These are phyloP conservation scores for Pterostichus madidus DNA, from an alignment of 2,888 invertebrate species.

Conservation along the genomic window DNA sequence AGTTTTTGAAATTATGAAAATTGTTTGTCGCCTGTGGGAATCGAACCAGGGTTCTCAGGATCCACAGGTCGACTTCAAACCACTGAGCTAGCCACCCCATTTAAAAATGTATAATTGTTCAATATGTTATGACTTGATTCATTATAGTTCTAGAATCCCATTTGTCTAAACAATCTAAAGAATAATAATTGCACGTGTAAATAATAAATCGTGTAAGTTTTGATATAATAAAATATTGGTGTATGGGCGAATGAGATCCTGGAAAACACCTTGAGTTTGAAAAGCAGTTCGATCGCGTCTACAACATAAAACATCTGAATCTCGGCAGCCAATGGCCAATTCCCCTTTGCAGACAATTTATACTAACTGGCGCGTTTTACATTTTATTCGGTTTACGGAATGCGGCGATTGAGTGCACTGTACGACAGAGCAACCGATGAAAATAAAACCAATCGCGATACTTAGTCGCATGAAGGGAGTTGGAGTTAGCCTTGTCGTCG, in stretches of 20 bases:
- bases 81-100: too few relatives aligned
- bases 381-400: conserved; percentile 63
- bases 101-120: too few relatives aligned
- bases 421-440: conserved; percentile 33
- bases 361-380: conserved; percentile 66
- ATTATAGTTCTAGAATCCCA: too few relatives aligned
- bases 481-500: neutral
- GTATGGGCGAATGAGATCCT: neutral
- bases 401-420: conserved; percentile 62
- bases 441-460: conserved; percentile 39
- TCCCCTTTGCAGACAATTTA: conserved; percentile 62
- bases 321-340: conserved; percentile 64
- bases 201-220: too few relatives aligned
- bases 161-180: too few relatives aligned
- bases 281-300: conserved; percentile 52
- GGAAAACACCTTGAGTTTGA: conserved; percentile 22
- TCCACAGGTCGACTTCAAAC: too few relatives aligned
- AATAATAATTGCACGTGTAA: too few relatives aligned
- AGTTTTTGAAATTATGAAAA: too few relatives aligned
- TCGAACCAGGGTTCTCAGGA: too few relatives aligned
- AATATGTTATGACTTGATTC: too few relatives aligned
- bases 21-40: too few relatives aligned
- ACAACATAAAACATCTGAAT: conserved; percentile 66
- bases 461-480: neutral
- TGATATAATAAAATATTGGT: neutral